Conservation (phyloP, 2,888 invertebrate genomes). For the Aleiodes testaceus region DNA sequence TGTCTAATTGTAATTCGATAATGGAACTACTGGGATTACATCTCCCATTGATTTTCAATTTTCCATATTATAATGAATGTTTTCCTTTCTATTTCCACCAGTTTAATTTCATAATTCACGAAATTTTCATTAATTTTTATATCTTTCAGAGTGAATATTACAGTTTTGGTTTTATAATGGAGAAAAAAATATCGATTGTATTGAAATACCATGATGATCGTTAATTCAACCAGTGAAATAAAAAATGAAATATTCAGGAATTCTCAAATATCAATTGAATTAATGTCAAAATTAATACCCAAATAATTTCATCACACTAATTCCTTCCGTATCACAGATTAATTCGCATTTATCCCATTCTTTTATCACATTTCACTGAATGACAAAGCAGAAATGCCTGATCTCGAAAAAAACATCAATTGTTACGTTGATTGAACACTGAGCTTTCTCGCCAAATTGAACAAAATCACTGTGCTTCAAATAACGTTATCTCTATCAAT, state of each 20-base stretch:
- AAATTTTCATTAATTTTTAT: conserved; percentile 21
- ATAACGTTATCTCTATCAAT: conserved; percentile 60
- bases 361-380: no score
- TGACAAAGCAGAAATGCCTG: not conserved
- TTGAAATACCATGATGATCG: conserved; percentile 17
- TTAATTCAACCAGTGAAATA: not conserved
- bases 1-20: conserved; percentile 17
- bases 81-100: not conserved
- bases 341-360: no score
- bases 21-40: not conserved
- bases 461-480: conserved; percentile 50
- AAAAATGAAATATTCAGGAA: not conserved
- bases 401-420: not conserved
- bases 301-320: no score
- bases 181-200: no score
- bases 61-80: conserved; percentile 2
- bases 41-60: conserved; percentile 17
- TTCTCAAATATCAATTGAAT: no score
- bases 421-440: conserved; percentile 17
- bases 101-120: not conserved
- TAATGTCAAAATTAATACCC: no score
- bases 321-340: no score
- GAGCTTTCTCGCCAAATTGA: conserved; percentile 51
- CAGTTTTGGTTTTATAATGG: not conserved
- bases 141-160: not conserved